These are phyloP conservation scores for Petrophora chlorosata DNA, from an alignment of 2,888 invertebrate genomes.

Conservation along the genomic window DNA sequence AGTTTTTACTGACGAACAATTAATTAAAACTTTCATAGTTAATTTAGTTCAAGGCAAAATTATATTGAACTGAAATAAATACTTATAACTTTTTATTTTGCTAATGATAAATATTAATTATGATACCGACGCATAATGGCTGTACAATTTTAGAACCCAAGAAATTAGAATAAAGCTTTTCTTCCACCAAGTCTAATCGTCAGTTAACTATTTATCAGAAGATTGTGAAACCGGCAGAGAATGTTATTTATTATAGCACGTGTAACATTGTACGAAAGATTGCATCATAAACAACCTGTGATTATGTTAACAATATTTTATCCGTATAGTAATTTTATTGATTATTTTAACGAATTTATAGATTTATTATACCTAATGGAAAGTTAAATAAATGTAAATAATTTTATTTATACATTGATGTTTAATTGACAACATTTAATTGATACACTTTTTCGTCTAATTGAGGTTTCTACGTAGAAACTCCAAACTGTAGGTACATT, in stretches of 20 bases:
- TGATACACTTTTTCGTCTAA: too few relatives aligned
- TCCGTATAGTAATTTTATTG: constrained; percentile 30
- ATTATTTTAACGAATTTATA: constrained; percentile 24
- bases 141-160: too few relatives aligned
- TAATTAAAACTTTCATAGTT: neutral
- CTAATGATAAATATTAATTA: too few relatives aligned
- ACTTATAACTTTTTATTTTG: too few relatives aligned
- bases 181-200: neutral
- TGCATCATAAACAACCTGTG: constrained; percentile 61
- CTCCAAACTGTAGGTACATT: too few relatives aligned
- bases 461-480: too few relatives aligned
- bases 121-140: too few relatives aligned
- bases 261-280: constrained; percentile 48
- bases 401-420: constrained; percentile 8
- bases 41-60: neutral
- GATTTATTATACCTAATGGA: constrained; percentile 15
- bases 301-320: constrained; percentile 49
- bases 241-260: constrained; percentile 31
- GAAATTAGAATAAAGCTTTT: too few relatives aligned
- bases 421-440: neutral
- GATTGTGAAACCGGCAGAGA: constrained; percentile 12
- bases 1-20: constrained; percentile 18
- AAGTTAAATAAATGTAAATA: constrained; percentile 28
- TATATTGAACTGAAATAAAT: neutral
- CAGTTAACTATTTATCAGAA: constrained; percentile 6